phyloP scores from a whole-genome alignment of 92 coral and sea anemone species.

The Muricea muricata region DNA sequence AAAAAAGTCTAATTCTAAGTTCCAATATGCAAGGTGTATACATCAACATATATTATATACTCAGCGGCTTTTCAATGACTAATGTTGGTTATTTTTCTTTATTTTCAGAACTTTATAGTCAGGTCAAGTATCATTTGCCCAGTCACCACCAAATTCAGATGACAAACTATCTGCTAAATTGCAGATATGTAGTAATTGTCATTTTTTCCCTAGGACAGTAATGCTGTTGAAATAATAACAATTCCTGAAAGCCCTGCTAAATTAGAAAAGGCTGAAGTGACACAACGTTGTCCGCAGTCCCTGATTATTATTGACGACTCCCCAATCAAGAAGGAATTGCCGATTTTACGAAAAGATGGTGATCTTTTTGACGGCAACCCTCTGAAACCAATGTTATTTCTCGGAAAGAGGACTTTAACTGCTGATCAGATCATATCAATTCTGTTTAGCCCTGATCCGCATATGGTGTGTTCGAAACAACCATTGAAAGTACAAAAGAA shows the following conservation, averaged over 20 bases:
- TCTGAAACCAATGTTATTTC: not conserved
- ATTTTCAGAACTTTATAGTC: too few species aligned
- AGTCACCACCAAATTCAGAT: too few species aligned
- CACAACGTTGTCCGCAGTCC: not conserved
- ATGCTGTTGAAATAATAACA: not conserved
- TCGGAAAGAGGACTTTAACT: not conserved
- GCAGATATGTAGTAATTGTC: too few species aligned
- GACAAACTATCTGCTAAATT: too few species aligned
- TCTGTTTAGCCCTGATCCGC: conserved; percentile 18
- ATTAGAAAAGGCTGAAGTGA: not conserved
- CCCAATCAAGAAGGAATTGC: conserved; percentile 13
- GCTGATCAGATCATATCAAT: not conserved
- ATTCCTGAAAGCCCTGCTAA: conserved; percentile 26
- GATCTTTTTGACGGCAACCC: conserved; percentile 24
- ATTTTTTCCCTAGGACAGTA: too few species aligned
- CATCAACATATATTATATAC: too few species aligned
- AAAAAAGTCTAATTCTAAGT: too few species aligned
- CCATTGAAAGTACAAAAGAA: conserved; percentile 27
- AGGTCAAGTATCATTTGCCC: too few species aligned
- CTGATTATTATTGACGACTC: conserved; percentile 25
- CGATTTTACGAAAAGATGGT: not conserved
- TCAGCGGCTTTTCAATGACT: too few species aligned
- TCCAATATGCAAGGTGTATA: too few species aligned
- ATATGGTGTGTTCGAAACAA: conserved; percentile 20
- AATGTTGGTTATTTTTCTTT: too few species aligned